A percentile compares a stretch with the other conserved stretches of the same genome.
Conservation (phyloP, 2,888 invertebrate genomes). For the Loripinus fragilis region DNA sequence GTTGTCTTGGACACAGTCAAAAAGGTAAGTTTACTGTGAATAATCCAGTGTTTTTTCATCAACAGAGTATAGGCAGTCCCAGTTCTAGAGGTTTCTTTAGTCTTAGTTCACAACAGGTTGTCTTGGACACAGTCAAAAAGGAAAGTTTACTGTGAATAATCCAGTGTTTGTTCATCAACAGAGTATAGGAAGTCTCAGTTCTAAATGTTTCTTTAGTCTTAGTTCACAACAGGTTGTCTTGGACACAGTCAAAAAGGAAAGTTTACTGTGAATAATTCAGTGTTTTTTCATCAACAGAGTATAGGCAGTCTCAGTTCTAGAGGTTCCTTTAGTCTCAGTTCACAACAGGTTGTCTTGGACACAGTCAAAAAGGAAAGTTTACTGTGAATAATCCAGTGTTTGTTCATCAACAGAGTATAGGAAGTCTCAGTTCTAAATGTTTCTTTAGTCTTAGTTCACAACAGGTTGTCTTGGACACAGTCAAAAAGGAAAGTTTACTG, state of each 20-base stretch:
- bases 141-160: conserved; percentile 53
- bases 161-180: conserved; percentile 58
- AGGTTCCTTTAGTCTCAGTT: conserved; percentile 75
- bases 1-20: conserved; percentile 83
- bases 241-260: no score
- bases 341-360: conserved; percentile 81
- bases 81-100: conserved; percentile 67
- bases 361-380: conserved; percentile 81
- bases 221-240: no score
- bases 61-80: conserved; percentile 1
- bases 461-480: conserved; percentile 82
- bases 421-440: conserved; percentile 23
- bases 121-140: conserved; percentile 83
- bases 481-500: conserved; percentile 81
- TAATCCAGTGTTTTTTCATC: conserved; percentile 70
- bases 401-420: conserved; percentile 21
- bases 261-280: conserved; percentile 83
- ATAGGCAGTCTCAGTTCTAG: not conserved
- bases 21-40: conserved; percentile 82
- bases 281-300: conserved; percentile 46
- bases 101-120: conserved; percentile 78
- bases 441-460: conserved; percentile 76
- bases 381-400: conserved; percentile 82
- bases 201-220: conserved; percentile 72
- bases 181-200: not conserved